Percentiles rank a stretch among this genome's conserved stretches.
Conservation (phyloP, 1,140 invertebrate genomes). For the Hycleus phaleratus region DNA sequence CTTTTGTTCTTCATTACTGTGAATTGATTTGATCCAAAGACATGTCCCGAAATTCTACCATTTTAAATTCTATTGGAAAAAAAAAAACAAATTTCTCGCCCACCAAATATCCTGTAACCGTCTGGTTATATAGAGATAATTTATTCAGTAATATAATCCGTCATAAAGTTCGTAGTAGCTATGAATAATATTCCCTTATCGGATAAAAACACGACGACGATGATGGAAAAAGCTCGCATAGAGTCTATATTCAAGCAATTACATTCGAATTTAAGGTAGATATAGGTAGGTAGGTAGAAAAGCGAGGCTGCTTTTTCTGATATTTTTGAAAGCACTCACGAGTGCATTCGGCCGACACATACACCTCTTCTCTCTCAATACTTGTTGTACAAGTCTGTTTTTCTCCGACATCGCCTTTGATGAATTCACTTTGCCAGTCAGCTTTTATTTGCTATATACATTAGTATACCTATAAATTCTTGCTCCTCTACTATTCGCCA, state of each 20-base stretch:
- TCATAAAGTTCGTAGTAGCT: conserved; percentile 1
- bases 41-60: no score
- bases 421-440: no score
- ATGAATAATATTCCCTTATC: conserved; percentile 11
- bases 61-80: neutral
- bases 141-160: conserved; percentile 6
- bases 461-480: no score
- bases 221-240: neutral
- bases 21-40: conserved; percentile 7
- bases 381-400: no score
- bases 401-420: no score
- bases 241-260: conserved; percentile 20
- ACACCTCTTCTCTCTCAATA: no score
- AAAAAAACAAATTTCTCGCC: conserved; percentile 1
- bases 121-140: conserved; percentile 4
- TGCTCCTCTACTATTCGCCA: no score
- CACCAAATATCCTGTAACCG: conserved; percentile 8
- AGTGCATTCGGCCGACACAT: no score
- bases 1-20: conserved; percentile 24
- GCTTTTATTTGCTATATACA: no score
- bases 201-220: conserved; percentile 6
- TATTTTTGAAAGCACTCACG: no score
- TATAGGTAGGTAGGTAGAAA: conserved; percentile 9
- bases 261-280: conserved; percentile 25
- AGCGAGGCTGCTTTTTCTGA: no score